Conservation (phyloP, 2,888 invertebrate species). For the Hylaea fasciaria region DNA sequence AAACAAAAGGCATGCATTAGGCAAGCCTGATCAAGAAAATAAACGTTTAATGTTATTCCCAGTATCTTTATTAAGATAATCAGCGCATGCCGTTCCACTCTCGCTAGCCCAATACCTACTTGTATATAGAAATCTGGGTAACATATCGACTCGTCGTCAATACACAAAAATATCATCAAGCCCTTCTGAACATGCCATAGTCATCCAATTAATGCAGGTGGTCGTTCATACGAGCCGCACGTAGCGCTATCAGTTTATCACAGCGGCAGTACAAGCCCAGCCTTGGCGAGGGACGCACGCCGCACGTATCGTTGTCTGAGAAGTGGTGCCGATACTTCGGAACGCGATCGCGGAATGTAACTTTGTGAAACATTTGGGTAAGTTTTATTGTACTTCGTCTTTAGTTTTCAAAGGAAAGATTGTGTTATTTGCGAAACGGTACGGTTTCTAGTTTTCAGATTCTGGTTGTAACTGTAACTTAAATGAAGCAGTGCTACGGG, state of each 20-base stretch:
- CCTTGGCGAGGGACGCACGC: slow-evolving; percentile 45
- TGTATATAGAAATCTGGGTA: no score
- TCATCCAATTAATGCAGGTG: slow-evolving; percentile 28
- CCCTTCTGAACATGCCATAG: neutral
- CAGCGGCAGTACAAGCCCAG: slow-evolving; percentile 48
- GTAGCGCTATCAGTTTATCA: slow-evolving; percentile 46
- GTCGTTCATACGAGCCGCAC: slow-evolving; percentile 14
- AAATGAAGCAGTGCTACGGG: no score
- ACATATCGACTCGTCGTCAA: no score
- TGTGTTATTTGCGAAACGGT: neutral
- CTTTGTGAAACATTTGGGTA: slow-evolving; percentile 49
- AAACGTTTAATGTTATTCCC: no score
- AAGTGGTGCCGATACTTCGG: slow-evolving; percentile 31
- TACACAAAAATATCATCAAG: neutral
- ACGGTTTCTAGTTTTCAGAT: no score
- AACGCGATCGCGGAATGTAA: slow-evolving; percentile 47
- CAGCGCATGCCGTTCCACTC: no score
- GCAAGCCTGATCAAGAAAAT: no score
- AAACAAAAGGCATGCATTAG: no score
- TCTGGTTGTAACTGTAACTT: no score
- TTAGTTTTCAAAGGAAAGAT: neutral
- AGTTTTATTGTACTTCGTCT: slow-evolving; percentile 36
- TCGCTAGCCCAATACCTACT: no score
- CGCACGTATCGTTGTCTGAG: slow-evolving; percentile 49
- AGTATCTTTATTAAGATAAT: no score